A percentile compares a stretch with the other conserved stretches of the same genome.
phyloP scores from a whole-genome alignment of 2,888 invertebrate genomes.

The Agrochola lychnidis region DNA sequence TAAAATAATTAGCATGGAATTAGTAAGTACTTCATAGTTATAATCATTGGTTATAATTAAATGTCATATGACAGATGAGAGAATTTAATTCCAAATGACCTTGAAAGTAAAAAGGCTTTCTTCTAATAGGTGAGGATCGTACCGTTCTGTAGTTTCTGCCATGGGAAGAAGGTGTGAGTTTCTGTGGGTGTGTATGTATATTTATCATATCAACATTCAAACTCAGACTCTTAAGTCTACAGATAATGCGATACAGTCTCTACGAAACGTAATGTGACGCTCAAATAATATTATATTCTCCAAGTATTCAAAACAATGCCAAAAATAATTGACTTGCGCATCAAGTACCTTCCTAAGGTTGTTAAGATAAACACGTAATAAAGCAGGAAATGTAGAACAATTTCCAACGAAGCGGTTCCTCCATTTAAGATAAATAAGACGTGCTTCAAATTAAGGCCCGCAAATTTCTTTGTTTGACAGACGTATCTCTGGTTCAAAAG shows the following conservation, averaged over 20 bases:
- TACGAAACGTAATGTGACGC: not conserved
- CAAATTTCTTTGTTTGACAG: slow-evolving; percentile 52
- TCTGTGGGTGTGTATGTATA: not conserved
- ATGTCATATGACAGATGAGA: not conserved
- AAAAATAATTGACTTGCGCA: slow-evolving; percentile 21
- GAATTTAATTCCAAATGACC: not conserved
- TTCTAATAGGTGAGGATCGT: not conserved
- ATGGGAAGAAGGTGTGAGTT: not conserved
- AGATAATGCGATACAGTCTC: not conserved
- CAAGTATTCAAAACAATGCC: slow-evolving; percentile 22
- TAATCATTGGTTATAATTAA: too few relatives aligned
- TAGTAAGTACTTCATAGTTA: not conserved
- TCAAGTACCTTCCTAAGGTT: not conserved
- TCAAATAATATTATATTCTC: slow-evolving; percentile 13
- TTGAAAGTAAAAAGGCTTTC: too few relatives aligned
- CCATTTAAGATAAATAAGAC: slow-evolving; percentile 36
- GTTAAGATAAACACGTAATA: slow-evolving; percentile 50
- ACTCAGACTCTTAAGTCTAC: not conserved
- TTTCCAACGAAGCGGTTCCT: slow-evolving; percentile 8
- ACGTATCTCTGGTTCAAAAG: slow-evolving; percentile 36
- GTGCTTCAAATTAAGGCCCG: slow-evolving; percentile 39
- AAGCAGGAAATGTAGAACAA: slow-evolving; percentile 24
- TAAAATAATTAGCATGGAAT: not conserved
- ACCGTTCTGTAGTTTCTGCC: not conserved
- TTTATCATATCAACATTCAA: not conserved